phyloP scores from a whole-genome alignment of 1,140 invertebrate genomes.

The Drosophila equinoxialis region DNA sequence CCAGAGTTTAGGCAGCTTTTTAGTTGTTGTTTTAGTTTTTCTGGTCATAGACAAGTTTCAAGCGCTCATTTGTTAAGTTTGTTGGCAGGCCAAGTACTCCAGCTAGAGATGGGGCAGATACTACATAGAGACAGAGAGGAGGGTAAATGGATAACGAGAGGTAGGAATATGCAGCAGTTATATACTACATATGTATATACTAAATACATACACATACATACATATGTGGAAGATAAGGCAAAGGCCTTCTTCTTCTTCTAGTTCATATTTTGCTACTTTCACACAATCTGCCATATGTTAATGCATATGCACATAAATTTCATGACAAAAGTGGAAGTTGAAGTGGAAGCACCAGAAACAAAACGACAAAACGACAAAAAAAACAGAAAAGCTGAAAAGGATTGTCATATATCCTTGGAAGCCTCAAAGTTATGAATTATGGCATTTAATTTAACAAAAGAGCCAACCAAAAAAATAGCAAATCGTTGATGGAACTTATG shows the following conservation, averaged over 20 bases:
- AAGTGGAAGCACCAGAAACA: not conserved
- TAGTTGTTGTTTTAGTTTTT: slow-evolving; percentile 33
- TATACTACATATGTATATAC: not conserved
- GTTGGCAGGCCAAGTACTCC: slow-evolving; percentile 32
- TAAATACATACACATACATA: not conserved
- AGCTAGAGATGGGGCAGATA: not conserved
- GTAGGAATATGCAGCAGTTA: not conserved
- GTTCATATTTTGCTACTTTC: slow-evolving; percentile 6
- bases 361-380: not conserved
- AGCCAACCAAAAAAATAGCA: not conserved
- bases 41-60: slow-evolving; percentile 44
- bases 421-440: slow-evolving; percentile 19
- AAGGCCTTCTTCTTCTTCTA: slow-evolving; percentile 6
- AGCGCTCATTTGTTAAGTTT: slow-evolving; percentile 68
- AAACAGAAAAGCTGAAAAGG: not conserved
- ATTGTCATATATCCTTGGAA: slow-evolving; percentile 8
- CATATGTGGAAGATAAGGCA: slow-evolving; percentile 23
- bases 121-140: slow-evolving; percentile 1
- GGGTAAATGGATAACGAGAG: not conserved
- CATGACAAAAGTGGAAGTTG: slow-evolving; percentile 29
- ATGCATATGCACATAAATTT: slow-evolving; percentile 76
- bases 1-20: slow-evolving; percentile 49
- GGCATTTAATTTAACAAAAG: slow-evolving; percentile 4
- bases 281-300: slow-evolving; percentile 54
- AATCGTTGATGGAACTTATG: slow-evolving; percentile 1